Percentiles rank a stretch among this genome's conserved stretches.
Conservation (phyloP, 1,140 invertebrate genomes). For the Ceratosolen solmsi region DNA sequence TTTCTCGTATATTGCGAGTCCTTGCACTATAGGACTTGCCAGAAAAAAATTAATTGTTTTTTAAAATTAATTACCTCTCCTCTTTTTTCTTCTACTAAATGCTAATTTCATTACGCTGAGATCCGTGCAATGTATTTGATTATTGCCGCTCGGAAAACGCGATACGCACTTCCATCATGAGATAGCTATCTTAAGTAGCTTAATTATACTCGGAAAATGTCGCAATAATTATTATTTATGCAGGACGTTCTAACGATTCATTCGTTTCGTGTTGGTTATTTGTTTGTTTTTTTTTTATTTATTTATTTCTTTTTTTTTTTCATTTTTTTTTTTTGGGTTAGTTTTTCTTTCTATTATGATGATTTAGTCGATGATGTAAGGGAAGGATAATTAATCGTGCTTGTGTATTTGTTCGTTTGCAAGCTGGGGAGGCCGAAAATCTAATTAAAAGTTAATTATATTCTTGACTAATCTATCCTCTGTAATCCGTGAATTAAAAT, state of each 20-base stretch:
- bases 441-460: not conserved
- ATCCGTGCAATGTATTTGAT: not conserved
- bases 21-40: not conserved
- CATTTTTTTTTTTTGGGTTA: too few species aligned
- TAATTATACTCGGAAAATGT: not conserved
- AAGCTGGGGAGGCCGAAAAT: not conserved
- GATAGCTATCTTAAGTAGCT: slow-evolving; percentile 28
- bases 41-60: slow-evolving; percentile 42
- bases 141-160: not conserved
- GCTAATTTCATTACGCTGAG: slow-evolving; percentile 16
- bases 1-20: slow-evolving; percentile 17
- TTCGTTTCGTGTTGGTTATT: too few species aligned
- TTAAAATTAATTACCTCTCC: too few species aligned
- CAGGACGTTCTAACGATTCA: not conserved
- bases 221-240: not conserved
- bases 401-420: not conserved
- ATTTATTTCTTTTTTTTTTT: not conserved
- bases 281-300: not conserved
- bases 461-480: not conserved
- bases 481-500: not conserved
- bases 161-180: not conserved
- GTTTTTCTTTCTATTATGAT: too few species aligned
- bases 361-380: not conserved
- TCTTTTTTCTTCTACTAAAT: slow-evolving; percentile 1
- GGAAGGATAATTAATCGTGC: not conserved